A percentile compares a stretch with the other conserved stretches of the same genome.
These are phyloP conservation scores for Noctuana brunneofusca DNA, from an alignment of 2,888 invertebrate genomes.

Conservation along the genomic window DNA sequence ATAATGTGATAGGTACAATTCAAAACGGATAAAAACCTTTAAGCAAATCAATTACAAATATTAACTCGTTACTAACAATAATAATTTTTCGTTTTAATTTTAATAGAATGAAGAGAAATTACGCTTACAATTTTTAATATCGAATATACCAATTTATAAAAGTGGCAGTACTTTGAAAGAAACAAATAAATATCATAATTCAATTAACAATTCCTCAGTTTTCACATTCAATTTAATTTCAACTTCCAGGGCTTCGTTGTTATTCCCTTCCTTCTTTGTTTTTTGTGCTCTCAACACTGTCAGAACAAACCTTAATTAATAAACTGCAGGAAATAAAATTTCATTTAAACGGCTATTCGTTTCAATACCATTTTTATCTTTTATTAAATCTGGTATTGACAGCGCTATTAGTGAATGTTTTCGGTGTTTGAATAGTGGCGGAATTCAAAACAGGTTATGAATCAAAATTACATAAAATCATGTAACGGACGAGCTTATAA, in stretches of 20 bases:
- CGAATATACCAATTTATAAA: too few relatives aligned
- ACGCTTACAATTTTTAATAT: too few relatives aligned
- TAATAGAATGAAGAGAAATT: too few relatives aligned
- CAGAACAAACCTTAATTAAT: slow-evolving; percentile 13
- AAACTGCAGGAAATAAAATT: slow-evolving; percentile 7
- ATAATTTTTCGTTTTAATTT: too few relatives aligned
- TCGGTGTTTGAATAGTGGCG: not conserved
- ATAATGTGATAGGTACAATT: too few relatives aligned
- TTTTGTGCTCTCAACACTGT: not conserved
- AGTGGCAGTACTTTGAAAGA: not conserved
- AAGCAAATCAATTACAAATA: too few relatives aligned
- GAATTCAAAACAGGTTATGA: slow-evolving; percentile 6
- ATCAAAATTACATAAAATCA: slow-evolving; percentile 13
- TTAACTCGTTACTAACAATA: too few relatives aligned
- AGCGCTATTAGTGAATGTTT: not conserved
- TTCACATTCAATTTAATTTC: slow-evolving; percentile 1
- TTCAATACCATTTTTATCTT: not conserved
- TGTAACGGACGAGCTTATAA: not conserved
- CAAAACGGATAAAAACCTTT: too few relatives aligned
- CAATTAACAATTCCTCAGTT: not conserved
- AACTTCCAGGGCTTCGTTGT: not conserved
- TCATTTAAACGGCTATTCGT: not conserved
- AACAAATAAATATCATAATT: not conserved
- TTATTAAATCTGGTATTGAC: slow-evolving; percentile 8
- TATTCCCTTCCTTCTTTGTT: not conserved